Base-by-base conservation (phyloP, 2,888 invertebrate genomes). In the Corbicula japonica region DNA sequence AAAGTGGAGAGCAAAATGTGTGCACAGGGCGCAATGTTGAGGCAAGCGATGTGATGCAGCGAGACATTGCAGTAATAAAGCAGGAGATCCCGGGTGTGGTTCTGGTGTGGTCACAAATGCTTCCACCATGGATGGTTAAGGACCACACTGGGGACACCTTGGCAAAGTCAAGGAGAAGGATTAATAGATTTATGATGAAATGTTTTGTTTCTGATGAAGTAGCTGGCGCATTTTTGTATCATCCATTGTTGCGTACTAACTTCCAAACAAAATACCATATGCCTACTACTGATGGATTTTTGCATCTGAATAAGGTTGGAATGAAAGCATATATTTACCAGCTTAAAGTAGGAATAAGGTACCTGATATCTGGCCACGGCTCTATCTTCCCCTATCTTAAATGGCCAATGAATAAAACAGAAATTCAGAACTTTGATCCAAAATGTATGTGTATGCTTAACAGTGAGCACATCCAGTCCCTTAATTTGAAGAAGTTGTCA, bases 1-100 rank as follows among this genome's bases (percentile, higher is more conserved):
- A 82, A 54, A 72, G 75, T 65, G 82, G 82, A 2, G 82, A 82
- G 54, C 61, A 75, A 28, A 58, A 78, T 46, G 46, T 78, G 12
- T 70, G 77, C 52, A 44, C n/a, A 21, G 73, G 70, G 1, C 38
- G 52, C 26, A 82, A 78, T 58, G 35, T 34, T 4, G 78, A 78
- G 12, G 30, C 26, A 21, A 30, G 26, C n/a, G 65, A 71, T 0
- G 41, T 48, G 18, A 72, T 82, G 73, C 46, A 76, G 21, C 21
- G 41, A 28, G 75, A 78, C 26, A 52, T 76, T 21, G 35, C 35
- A 30, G 46, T 52, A 30, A 76, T 82, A 15, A 32, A 26, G n/a
- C 34, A 76, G 58, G 65, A 69, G 35, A 61, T 82, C 28, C 82
- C 82, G 12, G 70, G 56, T 50, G 82, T 76, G 0, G 35, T 65